Evolutionary conservation across 2,113 vertebrate species (phyloP).

Genomic region (Thamnaconus septentrionalis): DNA sequence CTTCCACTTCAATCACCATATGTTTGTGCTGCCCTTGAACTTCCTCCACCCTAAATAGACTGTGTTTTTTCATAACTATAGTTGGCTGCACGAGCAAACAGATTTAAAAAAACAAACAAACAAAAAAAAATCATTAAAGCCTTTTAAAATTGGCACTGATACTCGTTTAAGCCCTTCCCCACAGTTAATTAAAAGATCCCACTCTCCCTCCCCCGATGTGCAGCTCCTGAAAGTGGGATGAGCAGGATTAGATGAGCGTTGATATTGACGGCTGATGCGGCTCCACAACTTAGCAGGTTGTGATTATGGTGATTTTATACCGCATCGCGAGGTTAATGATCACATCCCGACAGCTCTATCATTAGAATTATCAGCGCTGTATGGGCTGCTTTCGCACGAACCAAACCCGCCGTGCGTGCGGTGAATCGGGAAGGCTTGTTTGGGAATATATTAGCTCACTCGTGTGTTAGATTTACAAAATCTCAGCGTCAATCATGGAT

Average conservation of each 20-base stretch:
- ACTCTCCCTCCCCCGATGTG: not conserved
- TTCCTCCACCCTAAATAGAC: not conserved
- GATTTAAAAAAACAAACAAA: not conserved
- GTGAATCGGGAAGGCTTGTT: no score
- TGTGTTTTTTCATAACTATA: no score
- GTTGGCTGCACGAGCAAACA: no score
- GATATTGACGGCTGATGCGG: conserved; percentile 20
- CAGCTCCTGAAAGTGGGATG: conserved; percentile 27
- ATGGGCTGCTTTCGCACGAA: not conserved
- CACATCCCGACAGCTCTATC: not conserved
- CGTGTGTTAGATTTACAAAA: no score
- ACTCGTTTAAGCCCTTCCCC: conserved; percentile 12
- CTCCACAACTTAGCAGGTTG: not conserved
- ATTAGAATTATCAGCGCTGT: not conserved
- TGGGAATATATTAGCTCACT: no score
- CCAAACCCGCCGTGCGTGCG: no score
- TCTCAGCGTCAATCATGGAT: no score
- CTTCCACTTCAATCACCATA: no score
- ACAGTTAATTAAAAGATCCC: conserved; percentile 18
- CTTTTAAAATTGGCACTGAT: conserved; percentile 1
- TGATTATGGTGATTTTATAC: conserved; percentile 12
- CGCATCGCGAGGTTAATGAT: not conserved
- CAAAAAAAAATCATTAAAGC: not conserved
- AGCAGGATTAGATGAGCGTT: conserved; percentile 13
- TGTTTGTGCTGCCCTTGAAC: conserved; percentile 15